Evolutionary conservation across 2,888 invertebrate genomes (phyloP), one percentile per base, ranked within the genome.

Genomic region (Galerucella calmariensis): DNA sequence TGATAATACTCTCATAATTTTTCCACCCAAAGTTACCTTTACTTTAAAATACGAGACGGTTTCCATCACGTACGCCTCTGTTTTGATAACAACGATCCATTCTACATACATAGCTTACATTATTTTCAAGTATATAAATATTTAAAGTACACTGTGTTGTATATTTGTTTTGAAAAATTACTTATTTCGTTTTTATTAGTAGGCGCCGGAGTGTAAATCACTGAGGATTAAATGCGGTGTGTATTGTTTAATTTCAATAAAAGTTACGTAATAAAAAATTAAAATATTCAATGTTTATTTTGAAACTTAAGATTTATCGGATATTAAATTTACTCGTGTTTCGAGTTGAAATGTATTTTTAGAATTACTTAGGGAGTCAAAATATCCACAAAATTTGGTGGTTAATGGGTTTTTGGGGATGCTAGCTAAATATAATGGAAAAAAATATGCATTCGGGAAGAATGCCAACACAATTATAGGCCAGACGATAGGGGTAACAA

Each of bases 41-140:
- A 12, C 11, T 46, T 46, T n/a, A 51, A 51, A 51, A n/a, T 4
- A n/a, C n/a, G n/a, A n/a, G 1, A 5, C n/a, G 3, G 1, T 51
- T 51, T 12, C 5, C 46, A n/a, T n/a, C n/a, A 5, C 6, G 4
- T 56, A 56, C 56, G 56, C 56, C 16, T 0, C 20, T 56, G 56
- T 16, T 10, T 56, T 9, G 20, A 9, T 20, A 20, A 56, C 56
- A 20, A 56, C 56, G 20, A 62, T 61, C 12, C 35, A 27, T 12
- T 11, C 8, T n/a, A 10, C 14, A 35, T 41, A n/a, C 41, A 41
- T 61, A 61, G 61, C 35, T 61, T 61, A 61, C 35, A 35, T 62
- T 62, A 62, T 62, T 62, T 59, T 62, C 8, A 62, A 62, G 62
- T 62, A 35, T 62, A 62, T 62, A 62, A 62, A 62, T 62, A 62